Evolutionary conservation across 2,113 vertebrate genomes (phyloP).

Genomic region (Narcine bancroftii): DNA sequence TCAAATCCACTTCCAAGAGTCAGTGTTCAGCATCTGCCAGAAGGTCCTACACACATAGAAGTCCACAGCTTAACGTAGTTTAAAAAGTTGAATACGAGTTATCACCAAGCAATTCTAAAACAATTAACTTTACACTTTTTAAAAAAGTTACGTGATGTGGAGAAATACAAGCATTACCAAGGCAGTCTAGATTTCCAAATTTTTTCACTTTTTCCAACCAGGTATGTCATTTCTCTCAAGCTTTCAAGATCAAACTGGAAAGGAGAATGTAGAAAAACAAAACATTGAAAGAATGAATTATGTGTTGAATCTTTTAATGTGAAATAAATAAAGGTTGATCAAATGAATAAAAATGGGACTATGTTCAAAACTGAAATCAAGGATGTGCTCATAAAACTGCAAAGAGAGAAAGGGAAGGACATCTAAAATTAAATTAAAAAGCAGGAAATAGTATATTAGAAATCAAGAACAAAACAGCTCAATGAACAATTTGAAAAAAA

Average conservation of each 20-base stretch:
- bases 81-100: too few species aligned
- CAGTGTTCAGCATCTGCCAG: too few species aligned
- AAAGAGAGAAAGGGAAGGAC: not conserved
- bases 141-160: not conserved
- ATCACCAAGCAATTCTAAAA: not conserved
- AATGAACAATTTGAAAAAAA: not conserved
- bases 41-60: too few species aligned
- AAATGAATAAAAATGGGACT: not conserved
- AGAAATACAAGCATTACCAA: not conserved
- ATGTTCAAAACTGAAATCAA: not conserved
- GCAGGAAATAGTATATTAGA: not conserved
- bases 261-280: not conserved
- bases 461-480: not conserved
- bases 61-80: too few species aligned
- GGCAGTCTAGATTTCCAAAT: not conserved
- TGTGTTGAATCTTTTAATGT: not conserved
- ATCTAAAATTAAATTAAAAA: not conserved
- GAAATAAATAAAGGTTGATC: not conserved
- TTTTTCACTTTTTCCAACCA: not conserved
- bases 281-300: not conserved
- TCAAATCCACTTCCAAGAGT: too few species aligned
- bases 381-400: not conserved
- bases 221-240: not conserved
- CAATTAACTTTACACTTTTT: not conserved
- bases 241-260: not conserved